Evolutionary conservation across 2,888 invertebrate species (phyloP).

Genomic region (Tenthredo amoena): DNA sequence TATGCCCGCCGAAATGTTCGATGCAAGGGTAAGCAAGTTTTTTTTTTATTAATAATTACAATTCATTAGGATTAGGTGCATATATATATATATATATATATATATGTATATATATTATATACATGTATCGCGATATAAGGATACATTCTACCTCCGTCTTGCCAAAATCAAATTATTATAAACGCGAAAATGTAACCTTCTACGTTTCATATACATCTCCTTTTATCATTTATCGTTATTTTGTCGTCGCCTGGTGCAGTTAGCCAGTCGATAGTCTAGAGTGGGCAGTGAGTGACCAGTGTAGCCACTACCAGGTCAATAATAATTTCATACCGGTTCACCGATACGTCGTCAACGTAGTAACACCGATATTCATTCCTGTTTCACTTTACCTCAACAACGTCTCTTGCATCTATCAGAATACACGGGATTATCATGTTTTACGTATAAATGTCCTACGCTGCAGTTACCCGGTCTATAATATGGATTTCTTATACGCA

Average conservation of each 20-base stretch:
- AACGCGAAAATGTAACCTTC: background rate
- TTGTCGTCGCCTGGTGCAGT: conserved; percentile 4
- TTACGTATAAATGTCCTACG: background rate
- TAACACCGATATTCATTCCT: conserved; percentile 28
- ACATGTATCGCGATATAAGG: background rate
- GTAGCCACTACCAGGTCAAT: conserved; percentile 41
- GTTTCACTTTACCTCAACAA: conserved; percentile 8
- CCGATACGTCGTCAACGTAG: conserved; percentile 4
- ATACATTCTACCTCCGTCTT: too few species aligned
- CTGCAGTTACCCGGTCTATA: background rate
- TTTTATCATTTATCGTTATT: background rate
- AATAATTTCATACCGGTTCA: conserved; percentile 50
- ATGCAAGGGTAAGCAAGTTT: conserved; percentile 66
- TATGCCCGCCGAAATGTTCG: conserved; percentile 66
- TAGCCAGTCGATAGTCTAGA: conserved; percentile 17
- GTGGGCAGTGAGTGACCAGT: conserved; percentile 26
- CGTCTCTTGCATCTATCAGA: background rate
- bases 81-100: background rate
- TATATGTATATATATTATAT: background rate
- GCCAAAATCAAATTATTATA: background rate
- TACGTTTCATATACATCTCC: background rate
- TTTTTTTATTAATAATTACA: background rate
- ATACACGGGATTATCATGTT: background rate
- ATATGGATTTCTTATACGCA: background rate
- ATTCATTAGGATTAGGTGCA: background rate